Conservation (phyloP, 2,113 vertebrate species). For the Pycnonotus jocosus region DNA sequence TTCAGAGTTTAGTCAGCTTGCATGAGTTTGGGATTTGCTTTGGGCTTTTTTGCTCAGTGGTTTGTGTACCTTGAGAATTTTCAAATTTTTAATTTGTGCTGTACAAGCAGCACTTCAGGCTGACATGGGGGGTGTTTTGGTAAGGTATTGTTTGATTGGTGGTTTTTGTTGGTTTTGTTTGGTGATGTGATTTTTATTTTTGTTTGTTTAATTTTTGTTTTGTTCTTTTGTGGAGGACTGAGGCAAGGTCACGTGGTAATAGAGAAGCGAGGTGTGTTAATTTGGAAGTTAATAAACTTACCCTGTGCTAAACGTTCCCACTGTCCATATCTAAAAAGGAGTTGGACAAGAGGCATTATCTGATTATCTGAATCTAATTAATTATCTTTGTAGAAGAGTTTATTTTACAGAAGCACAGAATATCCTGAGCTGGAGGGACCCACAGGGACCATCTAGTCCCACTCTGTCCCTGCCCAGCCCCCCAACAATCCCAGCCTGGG, state of each 20-base stretch:
- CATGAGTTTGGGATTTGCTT: not conserved
- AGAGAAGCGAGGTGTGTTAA: not conserved
- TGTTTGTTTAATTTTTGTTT: not conserved
- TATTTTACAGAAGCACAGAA: not conserved
- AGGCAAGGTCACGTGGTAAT: not conserved
- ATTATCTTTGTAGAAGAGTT: not conserved
- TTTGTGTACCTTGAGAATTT: not conserved
- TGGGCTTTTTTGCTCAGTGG: not conserved
- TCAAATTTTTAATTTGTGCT: not conserved
- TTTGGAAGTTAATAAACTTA: not conserved
- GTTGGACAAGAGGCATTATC: not conserved
- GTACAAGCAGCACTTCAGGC: not conserved
- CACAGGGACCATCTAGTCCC: fast-evolving
- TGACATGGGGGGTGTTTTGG: not conserved
- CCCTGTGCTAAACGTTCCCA: fast-evolving
- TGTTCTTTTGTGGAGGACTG: not conserved
- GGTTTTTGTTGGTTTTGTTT: not conserved
- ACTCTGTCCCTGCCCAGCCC: fast-evolving
- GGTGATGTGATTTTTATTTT: not conserved
- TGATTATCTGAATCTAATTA: not conserved
- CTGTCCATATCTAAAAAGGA: not conserved
- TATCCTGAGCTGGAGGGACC: fast-evolving
- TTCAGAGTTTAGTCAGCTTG: not conserved
- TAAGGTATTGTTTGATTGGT: not conserved
- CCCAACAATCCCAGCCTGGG: not conserved